Evolutionary conservation across 2,888 invertebrate species (phyloP).

Genomic region (Drosophila cyrtoloma): DNA sequence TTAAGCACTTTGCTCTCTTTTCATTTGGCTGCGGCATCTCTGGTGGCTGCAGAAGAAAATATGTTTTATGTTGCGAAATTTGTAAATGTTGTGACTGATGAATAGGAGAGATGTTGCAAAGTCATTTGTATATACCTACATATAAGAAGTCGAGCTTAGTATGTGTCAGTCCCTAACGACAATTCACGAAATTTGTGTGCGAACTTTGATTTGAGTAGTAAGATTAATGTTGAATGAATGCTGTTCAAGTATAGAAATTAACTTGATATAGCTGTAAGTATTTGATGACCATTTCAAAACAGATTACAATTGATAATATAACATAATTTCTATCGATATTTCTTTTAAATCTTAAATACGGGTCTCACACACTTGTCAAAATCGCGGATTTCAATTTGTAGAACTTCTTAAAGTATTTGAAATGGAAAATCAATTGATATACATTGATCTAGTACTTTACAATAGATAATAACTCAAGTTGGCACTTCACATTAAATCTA

Average conservation of each 20-base stretch:
- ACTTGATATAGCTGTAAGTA: neutral
- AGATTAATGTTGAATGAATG: neutral
- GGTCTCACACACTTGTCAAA: neutral
- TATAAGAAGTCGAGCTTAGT: slow-evolving; percentile 1
- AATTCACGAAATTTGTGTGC: slow-evolving; percentile 1
- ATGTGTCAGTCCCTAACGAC: slow-evolving; percentile 14
- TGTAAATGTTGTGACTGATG: slow-evolving; percentile 77
- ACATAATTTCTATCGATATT: neutral
- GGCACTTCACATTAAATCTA: slow-evolving; percentile 34
- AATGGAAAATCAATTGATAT: slow-evolving; percentile 9
- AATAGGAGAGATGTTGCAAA: slow-evolving; percentile 27
- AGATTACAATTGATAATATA: neutral
- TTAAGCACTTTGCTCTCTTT: slow-evolving; percentile 68
- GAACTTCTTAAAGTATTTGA: neutral
- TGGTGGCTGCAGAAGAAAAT: slow-evolving; percentile 59
- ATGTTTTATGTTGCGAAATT: slow-evolving; percentile 76
- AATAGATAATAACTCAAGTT: slow-evolving; percentile 50
- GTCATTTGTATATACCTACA: slow-evolving; percentile 13
- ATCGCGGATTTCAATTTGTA: neutral
- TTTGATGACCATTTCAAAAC: neutral
- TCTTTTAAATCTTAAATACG: neutral
- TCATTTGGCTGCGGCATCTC: slow-evolving; percentile 14
- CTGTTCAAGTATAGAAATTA: neutral
- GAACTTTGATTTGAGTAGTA: slow-evolving; percentile 1
- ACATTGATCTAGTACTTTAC: slow-evolving; percentile 15